Evolutionary conservation across 2,113 vertebrate species (phyloP), one percentile per base, ranked within the genome.

Genomic region (Tricholaema leucomelas): DNA sequence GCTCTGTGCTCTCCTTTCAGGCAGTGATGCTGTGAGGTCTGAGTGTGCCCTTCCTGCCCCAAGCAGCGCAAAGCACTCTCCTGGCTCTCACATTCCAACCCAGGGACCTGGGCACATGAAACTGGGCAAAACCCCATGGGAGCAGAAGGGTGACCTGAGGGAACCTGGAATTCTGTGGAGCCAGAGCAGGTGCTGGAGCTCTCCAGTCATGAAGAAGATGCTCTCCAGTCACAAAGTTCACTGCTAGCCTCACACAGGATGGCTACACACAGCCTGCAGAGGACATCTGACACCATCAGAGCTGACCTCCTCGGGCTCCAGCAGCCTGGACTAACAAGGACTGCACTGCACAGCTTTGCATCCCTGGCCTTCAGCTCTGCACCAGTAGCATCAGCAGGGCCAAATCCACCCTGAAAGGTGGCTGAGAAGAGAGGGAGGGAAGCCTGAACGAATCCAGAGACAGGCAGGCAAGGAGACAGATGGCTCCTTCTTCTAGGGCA

Each of bases 1-100:
- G 50, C 50, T 27, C 50, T 54, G 50, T 23, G 21, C 35, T 16
- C 46, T 19, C n/a, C n/a, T n/a, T n/a, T n/a, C 13, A 8, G 42
- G 48, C 4, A 6, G 36, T 9, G 30, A 24, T 31, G 46, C 60
- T 6, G 4, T 0, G 0, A 12, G 15, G 38, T 3, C 42, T 72
- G 54, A 75, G 13, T 0, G 2, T 19, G 16, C 20, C 25, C 10
- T 36, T 27, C 31, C 67, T 12, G 14, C 15, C 63, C 46, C 15
- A n/a, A 5, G 6, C 40, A 38, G 35, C 7, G 19, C 63, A 70
- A 44, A 75, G n/a, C 42, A 15, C 20, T n/a, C 61, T 75, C 30
- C 77, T 61, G 0, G 0, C 9, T 78, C 38, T 9, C 27, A 7
- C 3, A 2, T 20, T 90, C 56, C 81, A 74, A 58, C 20, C 24